phyloP scores from a whole-genome alignment of 1,140 invertebrate genomes.

The Antheraea pernyi region DNA sequence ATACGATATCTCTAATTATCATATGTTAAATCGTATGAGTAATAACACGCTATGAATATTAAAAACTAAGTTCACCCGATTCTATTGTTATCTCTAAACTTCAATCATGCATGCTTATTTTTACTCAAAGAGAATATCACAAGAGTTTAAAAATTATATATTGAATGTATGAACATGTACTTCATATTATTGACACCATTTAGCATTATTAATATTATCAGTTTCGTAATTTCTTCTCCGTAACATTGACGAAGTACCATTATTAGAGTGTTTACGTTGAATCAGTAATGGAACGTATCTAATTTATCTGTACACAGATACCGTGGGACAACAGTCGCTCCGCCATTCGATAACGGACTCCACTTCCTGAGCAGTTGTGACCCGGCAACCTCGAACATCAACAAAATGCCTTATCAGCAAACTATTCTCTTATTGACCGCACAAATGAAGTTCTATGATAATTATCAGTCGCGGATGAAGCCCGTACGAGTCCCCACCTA shows the following conservation, averaged over 20 bases:
- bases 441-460: slow-evolving; percentile 37
- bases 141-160: too few species aligned
- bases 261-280: slow-evolving; percentile 18
- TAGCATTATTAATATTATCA: neutral
- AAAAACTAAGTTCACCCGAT: too few species aligned
- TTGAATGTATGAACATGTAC: too few species aligned
- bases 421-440: slow-evolving; percentile 42
- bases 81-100: too few species aligned
- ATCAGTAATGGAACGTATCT: slow-evolving; percentile 35
- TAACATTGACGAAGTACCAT: neutral
- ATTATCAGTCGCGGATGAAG: slow-evolving; percentile 49
- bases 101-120: too few species aligned
- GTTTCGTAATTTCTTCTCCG: slow-evolving; percentile 7
- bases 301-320: slow-evolving; percentile 68
- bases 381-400: slow-evolving; percentile 45
- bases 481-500: slow-evolving; percentile 51
- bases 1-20: too few species aligned
- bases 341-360: slow-evolving; percentile 43
- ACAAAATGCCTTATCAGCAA: slow-evolving; percentile 61
- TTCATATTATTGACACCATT: neutral
- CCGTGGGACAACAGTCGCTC: slow-evolving; percentile 32
- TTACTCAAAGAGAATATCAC: too few species aligned
- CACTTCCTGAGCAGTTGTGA: slow-evolving; percentile 71
- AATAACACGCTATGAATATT: too few species aligned
- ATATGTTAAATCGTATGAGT: too few species aligned